These are phyloP conservation scores for Bradysia coprophila DNA, from an alignment of 1,140 invertebrate species.

Conservation along the genomic window DNA sequence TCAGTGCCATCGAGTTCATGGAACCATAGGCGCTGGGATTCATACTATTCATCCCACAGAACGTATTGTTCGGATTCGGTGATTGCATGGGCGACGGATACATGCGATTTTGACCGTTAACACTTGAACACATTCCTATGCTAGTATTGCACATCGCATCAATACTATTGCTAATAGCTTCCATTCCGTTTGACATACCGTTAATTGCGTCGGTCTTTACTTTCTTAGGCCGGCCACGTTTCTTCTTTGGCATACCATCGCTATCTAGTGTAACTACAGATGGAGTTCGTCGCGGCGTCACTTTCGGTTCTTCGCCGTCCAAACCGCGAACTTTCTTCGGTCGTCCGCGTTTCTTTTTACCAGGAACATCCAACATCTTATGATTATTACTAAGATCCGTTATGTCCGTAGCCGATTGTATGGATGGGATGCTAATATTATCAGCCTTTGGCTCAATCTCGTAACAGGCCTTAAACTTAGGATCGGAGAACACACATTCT, in stretches of 20 bases:
- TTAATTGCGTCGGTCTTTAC: constrained; percentile 33
- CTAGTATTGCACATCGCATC: not conserved
- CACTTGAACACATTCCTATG: not conserved
- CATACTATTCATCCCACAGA: not conserved
- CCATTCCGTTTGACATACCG: constrained; percentile 3
- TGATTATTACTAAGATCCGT: constrained; percentile 24
- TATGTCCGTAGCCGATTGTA: constrained; percentile 11
- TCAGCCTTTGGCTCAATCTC: constrained; percentile 29
- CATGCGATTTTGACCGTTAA: constrained; percentile 11
- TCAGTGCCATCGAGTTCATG: not conserved
- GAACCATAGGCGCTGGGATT: too few relatives aligned
- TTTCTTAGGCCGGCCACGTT: constrained; percentile 68
- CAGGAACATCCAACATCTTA: constrained; percentile 24
- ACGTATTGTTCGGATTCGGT: constrained; percentile 17
- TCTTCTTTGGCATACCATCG: constrained; percentile 52
- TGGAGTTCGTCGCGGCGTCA: constrained; percentile 5
- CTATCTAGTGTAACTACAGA: constrained; percentile 1
- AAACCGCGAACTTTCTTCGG: constrained; percentile 70
- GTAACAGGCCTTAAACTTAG: constrained; percentile 41
- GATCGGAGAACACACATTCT: constrained; percentile 79
- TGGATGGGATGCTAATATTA: constrained; percentile 7
- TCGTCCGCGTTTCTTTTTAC: constrained; percentile 74
- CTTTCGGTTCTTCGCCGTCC: constrained; percentile 28
- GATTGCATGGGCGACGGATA: constrained; percentile 29
- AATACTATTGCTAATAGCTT: not conserved